Evolutionary conservation across 37 sponge, comb jelly and placozoan genomes (phyloP).

Genomic region (Eunapius fragilis): DNA sequence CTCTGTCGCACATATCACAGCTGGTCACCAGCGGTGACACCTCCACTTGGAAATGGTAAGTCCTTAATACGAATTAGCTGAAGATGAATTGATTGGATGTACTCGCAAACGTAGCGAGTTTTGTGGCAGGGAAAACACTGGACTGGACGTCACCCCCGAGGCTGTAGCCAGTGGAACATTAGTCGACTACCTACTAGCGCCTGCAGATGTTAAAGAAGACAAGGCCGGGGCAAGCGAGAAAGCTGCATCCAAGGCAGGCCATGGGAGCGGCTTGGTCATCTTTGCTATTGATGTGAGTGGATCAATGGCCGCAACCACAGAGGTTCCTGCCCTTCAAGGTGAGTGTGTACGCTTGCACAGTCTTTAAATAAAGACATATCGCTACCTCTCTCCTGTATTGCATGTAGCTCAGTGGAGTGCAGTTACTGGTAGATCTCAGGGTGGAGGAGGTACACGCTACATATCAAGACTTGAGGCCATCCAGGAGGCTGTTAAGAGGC

Average conservation of each 20-base stretch:
- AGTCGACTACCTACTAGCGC: slow-evolving; percentile 82
- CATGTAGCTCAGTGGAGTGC: slow-evolving; percentile 78
- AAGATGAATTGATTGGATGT: slow-evolving; percentile 2
- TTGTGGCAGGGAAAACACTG: slow-evolving; percentile 76
- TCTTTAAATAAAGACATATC: too few relatives aligned
- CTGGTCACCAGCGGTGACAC: slow-evolving; percentile 26
- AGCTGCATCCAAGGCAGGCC: not conserved
- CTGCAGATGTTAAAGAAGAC: slow-evolving; percentile 49
- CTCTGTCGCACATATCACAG: slow-evolving; percentile 71
- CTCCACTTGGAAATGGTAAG: slow-evolving; percentile 83
- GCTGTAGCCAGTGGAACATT: slow-evolving; percentile 13
- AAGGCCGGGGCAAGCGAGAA: slow-evolving; percentile 21
- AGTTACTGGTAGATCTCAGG: slow-evolving; percentile 50
- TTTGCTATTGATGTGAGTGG: slow-evolving; percentile 92
- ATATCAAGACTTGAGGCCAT: slow-evolving; percentile 86
- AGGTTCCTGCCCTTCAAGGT: slow-evolving; percentile 89
- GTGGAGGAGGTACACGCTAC: slow-evolving; percentile 44
- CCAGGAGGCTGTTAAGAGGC: slow-evolving; percentile 85
- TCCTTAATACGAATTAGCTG: not conserved
- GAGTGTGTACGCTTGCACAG: too few relatives aligned
- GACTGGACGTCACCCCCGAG: slow-evolving; percentile 51
- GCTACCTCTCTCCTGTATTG: too few relatives aligned
- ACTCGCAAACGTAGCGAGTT: slow-evolving; percentile 80
- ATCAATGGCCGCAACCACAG: slow-evolving; percentile 79
- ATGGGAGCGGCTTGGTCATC: slow-evolving; percentile 62